These are phyloP conservation scores for Antheraea assamensis DNA, from an alignment of 2,888 invertebrate species.

Conservation along the genomic window DNA sequence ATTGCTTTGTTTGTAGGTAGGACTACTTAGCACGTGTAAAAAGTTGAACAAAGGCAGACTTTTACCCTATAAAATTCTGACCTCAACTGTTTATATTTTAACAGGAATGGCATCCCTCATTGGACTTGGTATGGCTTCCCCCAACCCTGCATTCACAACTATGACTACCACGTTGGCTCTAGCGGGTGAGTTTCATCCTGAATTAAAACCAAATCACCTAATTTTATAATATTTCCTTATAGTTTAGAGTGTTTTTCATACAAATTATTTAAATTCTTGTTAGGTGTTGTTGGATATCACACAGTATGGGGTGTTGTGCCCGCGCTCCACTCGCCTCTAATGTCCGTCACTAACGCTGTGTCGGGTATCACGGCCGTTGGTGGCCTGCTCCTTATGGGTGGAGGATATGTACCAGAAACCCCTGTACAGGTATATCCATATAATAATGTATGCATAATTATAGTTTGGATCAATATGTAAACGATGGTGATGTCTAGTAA, in stretches of 20 bases:
- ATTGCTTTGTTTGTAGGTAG: no score
- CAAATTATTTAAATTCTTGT: conserved; percentile 5
- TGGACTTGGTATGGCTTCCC: conserved; percentile 88
- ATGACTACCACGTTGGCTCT: conserved; percentile 94
- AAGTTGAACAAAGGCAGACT: no score
- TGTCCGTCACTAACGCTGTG: conserved; percentile 96
- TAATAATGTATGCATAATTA: no score
- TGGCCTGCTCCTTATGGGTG: conserved; percentile 92
- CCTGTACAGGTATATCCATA: conserved; percentile 84
- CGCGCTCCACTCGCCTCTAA: conserved; percentile 94
- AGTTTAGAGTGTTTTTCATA: neutral
- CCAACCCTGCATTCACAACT: conserved; percentile 91
- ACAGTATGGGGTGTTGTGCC: conserved; percentile 97
- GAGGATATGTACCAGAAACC: conserved; percentile 88
- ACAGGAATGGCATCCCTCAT: conserved; percentile 86
- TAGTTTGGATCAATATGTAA: no score
- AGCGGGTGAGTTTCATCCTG: conserved; percentile 78
- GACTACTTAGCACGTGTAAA: no score
- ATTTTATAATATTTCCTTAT: neutral
- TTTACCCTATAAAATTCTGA: neutral
- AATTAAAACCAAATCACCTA: neutral
- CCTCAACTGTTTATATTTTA: conserved; percentile 25
- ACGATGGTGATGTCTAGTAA: no score
- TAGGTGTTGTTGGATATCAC: conserved; percentile 91
- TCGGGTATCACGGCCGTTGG: conserved; percentile 96